phyloP scores from a whole-genome alignment of 2,113 vertebrate species.

The Harpagus bidentatus region DNA sequence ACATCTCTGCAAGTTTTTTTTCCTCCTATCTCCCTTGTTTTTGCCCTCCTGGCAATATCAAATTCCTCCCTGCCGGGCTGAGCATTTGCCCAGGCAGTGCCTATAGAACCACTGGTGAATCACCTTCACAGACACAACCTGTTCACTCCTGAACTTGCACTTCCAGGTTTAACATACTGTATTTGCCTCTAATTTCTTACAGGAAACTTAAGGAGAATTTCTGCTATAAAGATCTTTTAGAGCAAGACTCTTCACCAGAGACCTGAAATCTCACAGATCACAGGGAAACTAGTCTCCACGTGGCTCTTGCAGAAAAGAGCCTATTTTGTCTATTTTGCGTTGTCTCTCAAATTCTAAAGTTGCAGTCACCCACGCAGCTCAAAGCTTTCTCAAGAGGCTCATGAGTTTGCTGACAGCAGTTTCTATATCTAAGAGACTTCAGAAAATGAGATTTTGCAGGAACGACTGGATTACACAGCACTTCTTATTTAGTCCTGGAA shows the following conservation, averaged over 20 bases:
- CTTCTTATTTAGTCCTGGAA: neutral
- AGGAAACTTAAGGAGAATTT: neutral
- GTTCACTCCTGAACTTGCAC: neutral
- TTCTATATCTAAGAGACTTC: neutral
- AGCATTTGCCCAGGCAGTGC: neutral
- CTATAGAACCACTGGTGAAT: neutral
- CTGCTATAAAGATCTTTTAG: neutral
- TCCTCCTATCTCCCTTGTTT: neutral
- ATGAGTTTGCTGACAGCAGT: neutral
- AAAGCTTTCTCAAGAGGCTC: neutral
- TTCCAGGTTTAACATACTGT: neutral
- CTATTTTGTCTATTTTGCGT: neutral
- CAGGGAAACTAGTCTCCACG: neutral
- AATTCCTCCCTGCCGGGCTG: neutral
- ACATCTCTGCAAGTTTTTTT: neutral
- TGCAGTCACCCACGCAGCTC: neutral
- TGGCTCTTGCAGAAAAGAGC: neutral
- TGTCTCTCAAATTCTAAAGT: neutral
- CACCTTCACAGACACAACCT: neutral
- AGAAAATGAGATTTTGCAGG: neutral
- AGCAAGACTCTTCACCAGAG: neutral
- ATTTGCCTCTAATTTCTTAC: neutral
- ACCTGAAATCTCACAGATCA: neutral
- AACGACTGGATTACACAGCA: neutral
- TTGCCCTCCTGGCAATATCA: neutral